Evolutionary conservation across 2,113 vertebrate species (phyloP).

Genomic region (Empidonax traillii): DNA sequence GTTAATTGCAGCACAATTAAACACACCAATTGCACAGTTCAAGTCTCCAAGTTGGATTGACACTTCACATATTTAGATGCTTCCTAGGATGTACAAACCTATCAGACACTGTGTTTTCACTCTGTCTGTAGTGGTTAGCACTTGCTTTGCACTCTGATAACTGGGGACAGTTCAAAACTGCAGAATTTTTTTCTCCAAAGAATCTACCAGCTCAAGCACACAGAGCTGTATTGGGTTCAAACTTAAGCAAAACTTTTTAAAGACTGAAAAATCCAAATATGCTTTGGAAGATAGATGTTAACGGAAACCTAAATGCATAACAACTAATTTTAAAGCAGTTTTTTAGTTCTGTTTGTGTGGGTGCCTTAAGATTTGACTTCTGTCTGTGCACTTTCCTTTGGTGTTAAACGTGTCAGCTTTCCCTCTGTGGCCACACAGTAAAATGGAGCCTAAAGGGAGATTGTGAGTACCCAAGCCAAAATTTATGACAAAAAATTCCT

Average conservation of each 20-base stretch:
- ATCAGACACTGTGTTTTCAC: not conserved
- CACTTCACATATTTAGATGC: not conserved
- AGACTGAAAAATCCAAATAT: not conserved
- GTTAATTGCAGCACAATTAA: not conserved
- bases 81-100: not conserved
- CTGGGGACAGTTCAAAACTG: not conserved
- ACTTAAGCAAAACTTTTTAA: not conserved
- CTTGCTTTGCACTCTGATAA: not conserved
- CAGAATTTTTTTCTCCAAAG: not conserved
- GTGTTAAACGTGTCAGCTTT: not conserved
- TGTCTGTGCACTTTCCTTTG: not conserved
- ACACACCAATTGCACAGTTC: not conserved
- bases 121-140: not conserved
- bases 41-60: not conserved
- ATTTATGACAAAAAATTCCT: not conserved
- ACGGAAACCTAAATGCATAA: not conserved
- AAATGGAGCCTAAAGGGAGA: not conserved
- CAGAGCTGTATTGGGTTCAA: not conserved
- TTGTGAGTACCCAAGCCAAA: not conserved
- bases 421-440: not conserved
- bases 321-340: not conserved
- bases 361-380: not conserved
- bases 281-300: not conserved
- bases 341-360: not conserved
- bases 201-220: not conserved